Conservation (phyloP, 2,797 vertebrate species). For the Tangara arthus region DNA sequence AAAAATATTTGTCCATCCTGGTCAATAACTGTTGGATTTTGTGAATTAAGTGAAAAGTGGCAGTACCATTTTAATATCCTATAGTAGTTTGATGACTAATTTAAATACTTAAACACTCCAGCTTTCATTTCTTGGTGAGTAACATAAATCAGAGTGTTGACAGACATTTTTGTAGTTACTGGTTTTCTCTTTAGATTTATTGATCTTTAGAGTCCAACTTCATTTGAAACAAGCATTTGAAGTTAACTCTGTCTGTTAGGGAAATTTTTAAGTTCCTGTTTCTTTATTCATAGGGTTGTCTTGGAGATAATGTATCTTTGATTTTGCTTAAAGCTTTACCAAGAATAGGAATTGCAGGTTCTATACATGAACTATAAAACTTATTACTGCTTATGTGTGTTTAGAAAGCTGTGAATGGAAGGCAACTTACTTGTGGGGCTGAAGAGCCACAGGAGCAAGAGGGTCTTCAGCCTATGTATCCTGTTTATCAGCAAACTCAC, state of each 20-base stretch:
- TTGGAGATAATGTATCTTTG: neutral
- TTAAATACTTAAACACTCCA: neutral
- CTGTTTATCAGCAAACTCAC: constrained; percentile 59
- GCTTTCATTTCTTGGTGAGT: neutral
- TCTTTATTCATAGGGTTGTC: neutral
- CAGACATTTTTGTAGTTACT: neutral
- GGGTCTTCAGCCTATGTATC: constrained; percentile 51
- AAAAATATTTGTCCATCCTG: neutral
- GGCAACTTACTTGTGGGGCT: constrained; percentile 52
- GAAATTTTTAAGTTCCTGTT: neutral
- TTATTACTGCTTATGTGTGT: constrained; percentile 6
- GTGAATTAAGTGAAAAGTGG: neutral
- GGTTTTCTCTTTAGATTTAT: neutral
- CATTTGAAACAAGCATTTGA: neutral
- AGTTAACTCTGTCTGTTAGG: neutral
- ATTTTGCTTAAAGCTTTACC: neutral
- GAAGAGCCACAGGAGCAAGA: constrained; percentile 57
- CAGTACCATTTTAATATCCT: neutral
- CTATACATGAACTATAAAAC: neutral
- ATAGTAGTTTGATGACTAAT: neutral
- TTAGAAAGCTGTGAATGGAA: constrained; percentile 71
- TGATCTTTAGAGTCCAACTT: neutral
- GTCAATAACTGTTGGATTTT: neutral
- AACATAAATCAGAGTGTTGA: neutral
- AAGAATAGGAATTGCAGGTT: neutral